These are phyloP conservation scores for Channa striata DNA, from an alignment of 2,797 vertebrate genomes.

Conservation along the genomic window DNA sequence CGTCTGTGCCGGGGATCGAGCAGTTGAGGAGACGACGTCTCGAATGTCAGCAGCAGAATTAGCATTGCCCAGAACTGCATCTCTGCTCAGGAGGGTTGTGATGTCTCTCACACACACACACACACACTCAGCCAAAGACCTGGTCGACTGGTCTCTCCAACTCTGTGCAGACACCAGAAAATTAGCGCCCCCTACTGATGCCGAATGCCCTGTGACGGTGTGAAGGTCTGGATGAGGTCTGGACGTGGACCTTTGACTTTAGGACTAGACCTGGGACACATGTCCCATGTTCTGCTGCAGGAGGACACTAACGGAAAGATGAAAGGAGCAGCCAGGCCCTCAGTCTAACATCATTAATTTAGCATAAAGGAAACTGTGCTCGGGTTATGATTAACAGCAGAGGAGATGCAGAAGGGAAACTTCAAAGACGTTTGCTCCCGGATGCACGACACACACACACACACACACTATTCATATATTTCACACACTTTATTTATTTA, in stretches of 20 bases:
- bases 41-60: background rate
- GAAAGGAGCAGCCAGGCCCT: constrained; percentile 24
- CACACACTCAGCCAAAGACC: background rate
- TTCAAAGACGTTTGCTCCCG: constrained; percentile 38
- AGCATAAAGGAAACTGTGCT: constrained; percentile 32
- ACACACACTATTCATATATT: background rate
- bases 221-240: background rate
- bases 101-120: background rate
- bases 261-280: background rate
- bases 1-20: background rate
- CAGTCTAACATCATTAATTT: constrained; percentile 30
- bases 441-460: background rate
- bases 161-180: constrained; percentile 25
- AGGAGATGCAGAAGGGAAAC: constrained; percentile 21
- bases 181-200: constrained; percentile 63
- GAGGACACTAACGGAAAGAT: constrained; percentile 20
- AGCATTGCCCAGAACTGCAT: background rate
- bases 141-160: background rate
- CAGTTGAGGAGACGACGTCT: background rate
- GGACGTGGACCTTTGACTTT: background rate
- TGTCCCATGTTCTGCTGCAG: background rate
- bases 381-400: constrained; percentile 14
- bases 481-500: constrained; percentile 2
- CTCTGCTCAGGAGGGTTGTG: background rate
- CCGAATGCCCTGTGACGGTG: constrained; percentile 21